Evolutionary conservation across 2,113 vertebrate species (phyloP).

Genomic region (Benitochromis conjunctus): DNA sequence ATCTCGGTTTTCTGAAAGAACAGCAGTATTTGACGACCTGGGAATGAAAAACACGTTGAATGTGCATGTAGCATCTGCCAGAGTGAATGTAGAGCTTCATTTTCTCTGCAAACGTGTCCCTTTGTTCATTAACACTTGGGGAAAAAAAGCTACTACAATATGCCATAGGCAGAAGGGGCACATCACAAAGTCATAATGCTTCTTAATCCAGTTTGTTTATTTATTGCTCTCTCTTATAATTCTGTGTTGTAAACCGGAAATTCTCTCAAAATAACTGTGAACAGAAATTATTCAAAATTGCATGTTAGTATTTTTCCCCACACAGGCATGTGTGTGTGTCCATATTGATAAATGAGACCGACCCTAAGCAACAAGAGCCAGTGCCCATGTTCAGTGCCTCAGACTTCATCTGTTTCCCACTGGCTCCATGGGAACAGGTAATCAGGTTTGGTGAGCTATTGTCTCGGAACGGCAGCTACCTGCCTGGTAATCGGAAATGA

Average conservation of each 20-base stretch:
- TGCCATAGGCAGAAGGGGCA: background rate
- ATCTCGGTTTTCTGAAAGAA: background rate
- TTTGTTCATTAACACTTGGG: background rate
- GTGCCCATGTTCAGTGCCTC: constrained; percentile 12
- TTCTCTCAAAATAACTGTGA: background rate
- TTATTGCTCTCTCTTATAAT: background rate
- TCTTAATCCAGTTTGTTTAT: background rate
- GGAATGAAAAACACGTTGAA: background rate
- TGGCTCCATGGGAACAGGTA: constrained; percentile 58
- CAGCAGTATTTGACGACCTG: background rate
- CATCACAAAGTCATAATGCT: background rate
- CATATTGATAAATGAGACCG: constrained; percentile 8
- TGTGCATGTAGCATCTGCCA: background rate
- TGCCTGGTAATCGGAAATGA: constrained; percentile 65
- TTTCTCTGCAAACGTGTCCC: background rate
- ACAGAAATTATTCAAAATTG: background rate
- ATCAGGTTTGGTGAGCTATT: constrained; percentile 64
- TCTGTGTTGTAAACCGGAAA: background rate
- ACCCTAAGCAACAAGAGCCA: constrained; percentile 40
- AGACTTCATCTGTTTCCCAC: constrained; percentile 54
- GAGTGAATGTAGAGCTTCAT: background rate
- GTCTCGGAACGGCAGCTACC: constrained; percentile 53
- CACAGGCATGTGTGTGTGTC: background rate
- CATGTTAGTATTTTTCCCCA: background rate
- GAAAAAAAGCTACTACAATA: background rate